A percentile compares a stretch with the other conserved stretches of the same genome.
Conservation (phyloP, 1,140 invertebrate species). For the Drosophila miranda region DNA sequence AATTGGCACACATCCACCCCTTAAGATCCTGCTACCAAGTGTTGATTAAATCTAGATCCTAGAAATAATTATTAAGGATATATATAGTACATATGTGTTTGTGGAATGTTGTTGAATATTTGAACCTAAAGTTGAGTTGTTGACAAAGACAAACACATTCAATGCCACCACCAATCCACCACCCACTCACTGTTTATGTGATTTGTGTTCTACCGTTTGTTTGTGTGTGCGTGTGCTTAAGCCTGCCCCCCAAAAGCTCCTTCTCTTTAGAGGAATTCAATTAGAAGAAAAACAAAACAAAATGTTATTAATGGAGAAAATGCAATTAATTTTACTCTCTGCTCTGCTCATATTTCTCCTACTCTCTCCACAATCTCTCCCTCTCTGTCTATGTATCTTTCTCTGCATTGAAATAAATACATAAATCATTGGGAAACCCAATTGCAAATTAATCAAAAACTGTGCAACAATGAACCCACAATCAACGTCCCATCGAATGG, state of each 20-base stretch:
- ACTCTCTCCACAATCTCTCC: conserved; percentile 9
- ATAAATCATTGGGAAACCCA: conserved; percentile 56
- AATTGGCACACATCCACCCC: no score
- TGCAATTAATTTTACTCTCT: conserved; percentile 44
- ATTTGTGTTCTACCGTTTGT: no score
- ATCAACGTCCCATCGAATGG: no score
- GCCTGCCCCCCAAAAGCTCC: neutral
- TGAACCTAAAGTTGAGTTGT: no score
- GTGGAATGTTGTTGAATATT: no score
- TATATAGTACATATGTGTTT: no score
- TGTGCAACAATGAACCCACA: conserved; percentile 24
- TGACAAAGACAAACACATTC: no score
- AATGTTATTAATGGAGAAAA: conserved; percentile 34
- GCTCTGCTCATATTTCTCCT: conserved; percentile 48
- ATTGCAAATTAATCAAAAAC: conserved; percentile 64
- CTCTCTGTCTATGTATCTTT: conserved; percentile 5
- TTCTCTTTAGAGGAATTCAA: no score
- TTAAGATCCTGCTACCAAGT: no score
- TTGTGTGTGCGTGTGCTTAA: neutral
- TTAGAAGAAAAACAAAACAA: neutral
- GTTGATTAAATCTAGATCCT: no score
- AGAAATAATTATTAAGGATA: no score
- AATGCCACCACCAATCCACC: conserved; percentile 1
- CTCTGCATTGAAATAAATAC: neutral
- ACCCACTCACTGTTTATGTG: no score